Percentiles rank a stretch among this genome's conserved stretches.
Conservation (phyloP, 2,797 vertebrate species). For the Clarias laeviceps region DNA sequence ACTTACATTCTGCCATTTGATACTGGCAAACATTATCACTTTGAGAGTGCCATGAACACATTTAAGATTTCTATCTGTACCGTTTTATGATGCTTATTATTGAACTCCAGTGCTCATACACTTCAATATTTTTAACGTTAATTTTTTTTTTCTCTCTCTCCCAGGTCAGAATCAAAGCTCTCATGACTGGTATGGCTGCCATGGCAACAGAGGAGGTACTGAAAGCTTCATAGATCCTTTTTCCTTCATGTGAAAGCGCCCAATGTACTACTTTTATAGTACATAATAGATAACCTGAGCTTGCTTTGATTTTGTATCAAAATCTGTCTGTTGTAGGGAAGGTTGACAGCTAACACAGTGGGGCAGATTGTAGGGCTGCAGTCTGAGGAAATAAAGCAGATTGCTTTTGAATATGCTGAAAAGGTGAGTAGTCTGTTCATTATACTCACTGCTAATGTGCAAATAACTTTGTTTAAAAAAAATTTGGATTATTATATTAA, state of each 20-base stretch:
- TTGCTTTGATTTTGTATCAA: neutral
- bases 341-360: conserved; percentile 89
- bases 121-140: neutral
- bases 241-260: neutral
- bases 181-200: conserved; percentile 94
- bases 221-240: neutral
- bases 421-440: conserved; percentile 76
- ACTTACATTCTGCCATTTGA: neutral
- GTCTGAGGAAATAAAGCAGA: conserved; percentile 94
- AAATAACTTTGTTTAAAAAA: neutral
- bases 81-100: neutral
- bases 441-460: neutral
- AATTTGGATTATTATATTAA: neutral
- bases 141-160: neutral
- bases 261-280: neutral
- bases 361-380: conserved; percentile 95
- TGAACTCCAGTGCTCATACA: neutral
- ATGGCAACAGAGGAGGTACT: conserved; percentile 90
- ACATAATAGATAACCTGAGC: neutral
- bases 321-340: conserved; percentile 79
- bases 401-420: conserved; percentile 91
- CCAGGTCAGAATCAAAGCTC: conserved; percentile 84
- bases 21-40: no score
- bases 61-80: neutral
- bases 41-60: neutral